Base-by-base conservation (phyloP, 2,113 vertebrate species). In the Ailuropoda melanoleuca region DNA sequence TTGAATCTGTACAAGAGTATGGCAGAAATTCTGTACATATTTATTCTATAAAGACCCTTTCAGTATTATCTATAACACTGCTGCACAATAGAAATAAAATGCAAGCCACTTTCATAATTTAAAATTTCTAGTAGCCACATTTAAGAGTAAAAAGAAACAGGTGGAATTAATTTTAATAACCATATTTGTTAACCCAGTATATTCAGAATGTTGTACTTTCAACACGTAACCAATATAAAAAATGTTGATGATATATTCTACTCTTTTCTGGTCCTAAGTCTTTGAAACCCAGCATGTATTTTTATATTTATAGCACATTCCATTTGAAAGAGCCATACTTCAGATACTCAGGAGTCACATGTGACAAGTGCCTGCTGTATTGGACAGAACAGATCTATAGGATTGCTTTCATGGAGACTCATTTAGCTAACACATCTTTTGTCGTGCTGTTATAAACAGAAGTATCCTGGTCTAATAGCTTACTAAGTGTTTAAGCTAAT, bases 191-290 rank as follows among this genome's bases (percentile, higher is more conserved):
- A 89, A 87, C n/a, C 2, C 14, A n/a, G 0, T 77, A 23, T 77
- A 83, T 55, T 39, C 31, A 34, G 80, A 88, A 92, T 91, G n/a
- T 93, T 92, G 78, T 62, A 4, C 29, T 77, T 89, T 77, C 8
- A 81, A 80, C 50, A 92, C 58, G 10, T 92, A 74, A 70, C 31
- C 34, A 88, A 55, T 78, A 81, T 88, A 88, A 97, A 95, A 85
- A 53, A 39, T 81, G 18, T 21, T 66, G 53, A 62, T 58, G 43
- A n/a, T 19, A n/a, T 56, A 39, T 56, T 95, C 82, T 78, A n/a
- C 64, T 15, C 39, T 18, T 31, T 53, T 93, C 62, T 37, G 50
- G 1, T 24, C 19, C 31, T 85, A 8, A 60, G 29, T 66, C 56
- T 94, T 84, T 85, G 85, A 75, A 90, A 62, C 91, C 24, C 55